Base-by-base conservation (phyloP, 37 sponge, comb jelly and placozoan genomes). In the Spongia lamella region DNA sequence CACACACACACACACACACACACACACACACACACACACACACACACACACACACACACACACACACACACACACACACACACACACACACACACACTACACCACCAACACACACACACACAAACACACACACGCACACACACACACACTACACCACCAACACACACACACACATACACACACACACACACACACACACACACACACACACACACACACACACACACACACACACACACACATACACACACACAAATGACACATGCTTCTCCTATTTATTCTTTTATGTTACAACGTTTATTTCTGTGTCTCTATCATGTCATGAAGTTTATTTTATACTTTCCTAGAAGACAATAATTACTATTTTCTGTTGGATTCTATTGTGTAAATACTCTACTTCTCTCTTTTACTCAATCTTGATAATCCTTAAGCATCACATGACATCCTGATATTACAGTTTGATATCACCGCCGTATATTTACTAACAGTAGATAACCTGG, bases 1-100 rank as follows among this genome's bases (percentile, higher is more conserved):
- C n/a, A 60, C 75, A 74, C 75, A 74, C 39, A 74, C 75, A n/a
- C 61, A 55, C 34, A 26, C 61, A 67, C 24, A 16, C 59, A 56
- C 59, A 68, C 69, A 68, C 60, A 40, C 38, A 66, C 66, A 78
- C 66, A 64, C 56, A 78, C 67, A 68, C 60, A 57, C 50, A 68
- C 53, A 19, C 25, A 33, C 52, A 21, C 52, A 19, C 53, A 56
- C 55, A 63, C 66, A 33, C 75, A 56, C 59, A 39, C 72, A 82
- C 75, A 38, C 68, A 73, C 83, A 43, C 51, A 26, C 35, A 77
- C 77, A 50, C 39, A 2, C 7, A 43, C 54, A 2, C 7, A 26
- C n/a, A 51, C 61, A 0, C 29, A 17, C 60, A 74, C 79, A 53
- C 52, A 24, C 21, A 59, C 52, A 40, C 7, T 51, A n/a, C 19